Conservation (phyloP, 2,888 invertebrate species). For the Drosophila helvetica region DNA sequence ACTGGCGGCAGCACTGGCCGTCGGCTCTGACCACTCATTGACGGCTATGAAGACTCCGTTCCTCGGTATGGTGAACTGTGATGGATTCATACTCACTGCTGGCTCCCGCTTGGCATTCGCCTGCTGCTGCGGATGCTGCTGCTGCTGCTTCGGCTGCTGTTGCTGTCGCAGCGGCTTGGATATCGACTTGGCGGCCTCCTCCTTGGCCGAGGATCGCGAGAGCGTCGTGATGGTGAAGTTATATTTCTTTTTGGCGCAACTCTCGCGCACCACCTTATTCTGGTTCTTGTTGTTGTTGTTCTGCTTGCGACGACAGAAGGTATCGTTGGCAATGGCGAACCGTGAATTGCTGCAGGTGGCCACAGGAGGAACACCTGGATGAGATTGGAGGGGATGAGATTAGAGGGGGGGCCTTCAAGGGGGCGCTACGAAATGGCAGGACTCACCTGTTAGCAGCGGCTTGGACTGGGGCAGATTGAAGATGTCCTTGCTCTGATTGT, state of each 20-base stretch:
- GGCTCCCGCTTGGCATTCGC: conserved; percentile 19
- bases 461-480: conserved; percentile 79
- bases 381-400: neutral
- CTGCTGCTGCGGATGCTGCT: conserved; percentile 31
- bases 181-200: neutral
- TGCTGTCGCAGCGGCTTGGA: conserved; percentile 34
- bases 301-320: conserved; percentile 71
- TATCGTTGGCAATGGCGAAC: conserved; percentile 73
- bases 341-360: conserved; percentile 73
- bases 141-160: conserved; percentile 19
- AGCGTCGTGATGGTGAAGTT: conserved; percentile 84
- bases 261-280: conserved; percentile 63
- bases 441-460: conserved; percentile 39
- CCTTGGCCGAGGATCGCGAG: conserved; percentile 71
- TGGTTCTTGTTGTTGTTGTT: conserved; percentile 73
- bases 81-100: conserved; percentile 38
- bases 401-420: neutral
- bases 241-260: conserved; percentile 77
- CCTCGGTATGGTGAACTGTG: conserved; percentile 81
- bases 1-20: conserved; percentile 23
- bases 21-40: conserved; percentile 85
- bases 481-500: conserved; percentile 82
- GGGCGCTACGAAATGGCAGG: no score
- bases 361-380: conserved; percentile 21
- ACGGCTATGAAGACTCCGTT: conserved; percentile 87